Evolutionary conservation across 2,888 invertebrate genomes (phyloP), one percentile per base, ranked within the genome.

Genomic region (Plagiodera versicolora): DNA sequence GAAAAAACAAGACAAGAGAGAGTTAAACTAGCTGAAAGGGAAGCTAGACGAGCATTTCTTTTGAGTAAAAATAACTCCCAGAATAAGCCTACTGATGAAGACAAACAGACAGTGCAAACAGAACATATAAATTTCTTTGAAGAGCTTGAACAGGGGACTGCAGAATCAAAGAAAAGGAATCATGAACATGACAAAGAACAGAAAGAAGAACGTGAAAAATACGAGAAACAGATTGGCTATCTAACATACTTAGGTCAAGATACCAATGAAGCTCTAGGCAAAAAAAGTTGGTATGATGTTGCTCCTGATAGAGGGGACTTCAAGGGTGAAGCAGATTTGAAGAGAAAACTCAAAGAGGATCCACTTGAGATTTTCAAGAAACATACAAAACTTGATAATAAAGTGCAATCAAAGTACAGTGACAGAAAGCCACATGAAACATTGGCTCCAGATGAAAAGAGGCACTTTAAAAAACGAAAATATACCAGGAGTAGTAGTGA

Each of bases 181-280:
- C 87, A 85, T 72, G 96, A 97, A 55, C 90, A 95, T 79, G 94
- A 95, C 72, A 87, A 86, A 64, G 98, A 98, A 75, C 86, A 90
- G 67, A 95, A 93, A 78, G 90, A 91, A 57, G 96, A 97, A 77
- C 89, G 90, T 76, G 97, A 98, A 79, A 94, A 95, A 72, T 97
- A 96, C 83, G 98, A 99, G 78, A 98, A 97, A 77, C 93, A 95
- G 82, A 95, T 99, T 75, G 99, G 99, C 0, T 93, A 96, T 73
- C 83, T 98, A 39, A 97, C 95, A 2, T 98, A 97, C 81, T 84
- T 98, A 56, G 98, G 97, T 0, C 97, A 98, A 81, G 93, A 94
- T 74, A 91, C 92, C 32, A 89, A 92, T 80, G 94, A 94, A 81
- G 87, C 88, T 1, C 84, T 90, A n/a, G 92, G 90, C 35, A 89